Evolutionary conservation across 2,888 invertebrate species (phyloP), one percentile per base, ranked within the genome.

Genomic region (Ernsta delagoae): DNA sequence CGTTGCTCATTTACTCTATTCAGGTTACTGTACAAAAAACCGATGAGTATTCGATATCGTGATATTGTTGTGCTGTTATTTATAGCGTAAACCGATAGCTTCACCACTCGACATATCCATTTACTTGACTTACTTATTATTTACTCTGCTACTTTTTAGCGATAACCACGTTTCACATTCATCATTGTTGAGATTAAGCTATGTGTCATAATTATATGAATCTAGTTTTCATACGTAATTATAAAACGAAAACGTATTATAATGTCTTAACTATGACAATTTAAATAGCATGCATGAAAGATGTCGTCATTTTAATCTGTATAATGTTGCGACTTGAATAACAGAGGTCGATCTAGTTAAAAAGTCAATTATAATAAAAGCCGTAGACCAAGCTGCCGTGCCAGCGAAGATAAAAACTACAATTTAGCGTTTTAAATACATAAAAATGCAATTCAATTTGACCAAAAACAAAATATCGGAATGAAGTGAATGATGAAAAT

Each of bases 331-430:
- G 64, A 56, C 64, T 63, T 56, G 63, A 67, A 70, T 72, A 57
- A 69, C 53, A 64, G 68, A 73, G 73, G 73, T 71, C 68, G 71
- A 63, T 59, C 54, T 70, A 65, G 68, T 71, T 69, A 68, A 68
- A 71, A 68, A 70, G 71, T 63, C 72, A 71, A 70, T 73, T 74
- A 70, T 70, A 64, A 70, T 70, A 64, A 67, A 57, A 69, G 50
- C 36, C 50, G 59, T 36, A 50, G 36, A 43, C 53, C 5, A 12
- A 36, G 12, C 64, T 41, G 8, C 36, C 43, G 9, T 9, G 9
- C 34, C 36, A 34, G 45, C 6, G 4, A 61, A 34, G 48, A 36
- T n/a, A 45, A 12, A 48, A 5, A 12, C 6, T 48, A 48, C 12
- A 48, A 48, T 48, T 12, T 48, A 9, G n/a, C 6, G 6, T 48